Conservation (phyloP, 2,797 vertebrate genomes). For the Rhabdophis nuchalis region DNA sequence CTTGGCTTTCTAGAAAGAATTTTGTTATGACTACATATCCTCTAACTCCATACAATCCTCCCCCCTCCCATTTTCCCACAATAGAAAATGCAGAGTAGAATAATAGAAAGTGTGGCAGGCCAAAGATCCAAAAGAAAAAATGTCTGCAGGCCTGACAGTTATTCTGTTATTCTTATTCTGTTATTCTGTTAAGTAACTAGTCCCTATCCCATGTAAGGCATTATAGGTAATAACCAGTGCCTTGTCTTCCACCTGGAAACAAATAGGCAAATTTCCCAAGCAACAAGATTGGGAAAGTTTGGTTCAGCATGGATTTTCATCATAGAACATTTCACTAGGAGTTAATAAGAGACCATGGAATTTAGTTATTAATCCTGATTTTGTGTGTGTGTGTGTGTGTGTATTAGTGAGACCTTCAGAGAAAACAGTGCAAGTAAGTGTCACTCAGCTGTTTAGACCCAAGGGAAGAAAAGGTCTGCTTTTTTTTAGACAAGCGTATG, state of each 20-base stretch:
- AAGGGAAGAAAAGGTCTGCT: background rate
- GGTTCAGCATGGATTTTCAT: conserved; percentile 6
- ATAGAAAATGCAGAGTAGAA: too few relatives aligned
- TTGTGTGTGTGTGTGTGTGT: too few relatives aligned
- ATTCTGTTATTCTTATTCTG: background rate
- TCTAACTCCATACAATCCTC: too few relatives aligned
- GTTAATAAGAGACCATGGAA: conserved; percentile 10
- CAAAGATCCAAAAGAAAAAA: too few relatives aligned
- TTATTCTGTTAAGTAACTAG: background rate
- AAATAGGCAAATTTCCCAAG: background rate
- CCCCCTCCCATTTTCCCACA: too few relatives aligned
- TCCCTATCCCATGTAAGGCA: background rate
- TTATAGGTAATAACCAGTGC: background rate
- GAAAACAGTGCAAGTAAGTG: conserved; percentile 28
- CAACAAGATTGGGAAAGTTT: background rate
- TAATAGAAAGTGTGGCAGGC: too few relatives aligned
- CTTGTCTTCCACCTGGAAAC: background rate
- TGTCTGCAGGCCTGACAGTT: too few relatives aligned
- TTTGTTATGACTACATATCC: too few relatives aligned
- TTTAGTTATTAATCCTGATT: conserved; percentile 38
- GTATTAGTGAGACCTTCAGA: conserved; percentile 15
- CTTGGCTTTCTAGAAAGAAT: too few relatives aligned
- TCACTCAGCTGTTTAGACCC: conserved; percentile 37
- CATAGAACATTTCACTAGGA: conserved; percentile 7
- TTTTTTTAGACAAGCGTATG: conserved; percentile 45